phyloP scores from a whole-genome alignment of 2,113 vertebrate genomes.

The Centropus unirufus region DNA sequence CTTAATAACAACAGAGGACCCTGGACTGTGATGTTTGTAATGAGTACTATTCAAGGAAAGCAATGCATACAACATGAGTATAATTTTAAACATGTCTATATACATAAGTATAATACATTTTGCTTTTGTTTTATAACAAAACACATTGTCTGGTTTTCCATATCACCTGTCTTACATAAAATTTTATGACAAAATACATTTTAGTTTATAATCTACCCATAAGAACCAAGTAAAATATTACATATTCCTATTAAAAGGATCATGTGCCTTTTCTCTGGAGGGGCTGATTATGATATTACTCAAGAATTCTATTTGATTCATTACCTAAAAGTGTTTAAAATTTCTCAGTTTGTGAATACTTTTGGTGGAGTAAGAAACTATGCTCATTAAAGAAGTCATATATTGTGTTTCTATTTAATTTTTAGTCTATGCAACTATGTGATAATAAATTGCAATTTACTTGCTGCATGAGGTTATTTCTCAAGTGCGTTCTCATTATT shows the following conservation, averaged over 20 bases:
- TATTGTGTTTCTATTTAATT: not conserved
- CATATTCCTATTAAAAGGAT: not conserved
- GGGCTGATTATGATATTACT: not conserved
- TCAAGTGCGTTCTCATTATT: not conserved
- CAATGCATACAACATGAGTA: not conserved
- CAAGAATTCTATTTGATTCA: not conserved
- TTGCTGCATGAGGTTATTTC: not conserved
- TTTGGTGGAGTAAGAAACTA: not conserved
- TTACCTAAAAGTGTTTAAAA: not conserved
- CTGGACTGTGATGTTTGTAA: not conserved
- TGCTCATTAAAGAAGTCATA: not conserved
- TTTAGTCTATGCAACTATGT: not conserved
- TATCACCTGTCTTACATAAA: not conserved
- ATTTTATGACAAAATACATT: not conserved
- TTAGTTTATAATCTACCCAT: not conserved
- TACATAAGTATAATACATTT: not conserved
- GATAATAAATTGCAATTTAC: not conserved
- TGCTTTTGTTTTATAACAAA: not conserved
- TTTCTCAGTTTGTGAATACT: not conserved
- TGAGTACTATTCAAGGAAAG: not conserved
- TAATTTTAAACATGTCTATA: not conserved
- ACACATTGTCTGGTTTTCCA: not conserved
- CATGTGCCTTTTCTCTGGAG: not conserved
- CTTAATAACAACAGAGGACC: not conserved
- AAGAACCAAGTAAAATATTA: not conserved